Conservation (phyloP, 2,797 vertebrate genomes). For the Anisognathus igniventris region DNA sequence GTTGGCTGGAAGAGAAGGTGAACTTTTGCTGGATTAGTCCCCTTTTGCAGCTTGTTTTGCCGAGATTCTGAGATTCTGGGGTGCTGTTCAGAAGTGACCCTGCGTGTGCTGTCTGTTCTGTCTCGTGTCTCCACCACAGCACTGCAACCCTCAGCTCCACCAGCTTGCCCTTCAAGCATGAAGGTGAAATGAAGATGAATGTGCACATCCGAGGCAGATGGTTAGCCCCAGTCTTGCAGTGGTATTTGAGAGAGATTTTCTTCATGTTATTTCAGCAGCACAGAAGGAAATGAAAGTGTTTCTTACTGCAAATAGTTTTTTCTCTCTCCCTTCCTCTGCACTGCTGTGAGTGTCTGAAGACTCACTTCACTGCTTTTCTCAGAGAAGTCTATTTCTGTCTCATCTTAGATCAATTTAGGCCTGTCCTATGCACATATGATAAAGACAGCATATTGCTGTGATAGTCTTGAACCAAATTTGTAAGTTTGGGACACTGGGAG, state of each 20-base stretch:
- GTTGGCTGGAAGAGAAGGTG: neutral
- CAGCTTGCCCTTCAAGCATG: conserved; percentile 1
- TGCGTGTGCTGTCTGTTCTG: neutral
- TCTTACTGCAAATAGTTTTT: conserved; percentile 50
- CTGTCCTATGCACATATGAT: neutral
- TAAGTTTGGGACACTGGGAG: neutral
- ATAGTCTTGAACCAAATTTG: neutral
- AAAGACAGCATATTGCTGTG: neutral
- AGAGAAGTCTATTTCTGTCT: conserved; percentile 52
- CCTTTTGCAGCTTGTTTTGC: neutral
- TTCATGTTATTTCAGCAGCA: neutral
- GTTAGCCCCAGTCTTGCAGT: neutral
- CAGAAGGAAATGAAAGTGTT: conserved; percentile 61
- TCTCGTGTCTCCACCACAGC: neutral
- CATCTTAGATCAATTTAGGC: conserved; percentile 29
- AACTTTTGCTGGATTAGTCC: neutral
- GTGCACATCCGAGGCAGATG: neutral
- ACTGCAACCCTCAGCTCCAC: neutral
- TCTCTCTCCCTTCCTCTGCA: conserved; percentile 1
- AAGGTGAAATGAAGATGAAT: conserved; percentile 20
- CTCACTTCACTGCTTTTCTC: conserved; percentile 54
- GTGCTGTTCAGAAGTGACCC: neutral
- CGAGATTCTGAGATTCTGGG: neutral
- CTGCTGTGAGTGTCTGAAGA: conserved; percentile 27
- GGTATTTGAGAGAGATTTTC: neutral